Conservation (phyloP, 2,113 vertebrate species). For the Xerus inauris region DNA sequence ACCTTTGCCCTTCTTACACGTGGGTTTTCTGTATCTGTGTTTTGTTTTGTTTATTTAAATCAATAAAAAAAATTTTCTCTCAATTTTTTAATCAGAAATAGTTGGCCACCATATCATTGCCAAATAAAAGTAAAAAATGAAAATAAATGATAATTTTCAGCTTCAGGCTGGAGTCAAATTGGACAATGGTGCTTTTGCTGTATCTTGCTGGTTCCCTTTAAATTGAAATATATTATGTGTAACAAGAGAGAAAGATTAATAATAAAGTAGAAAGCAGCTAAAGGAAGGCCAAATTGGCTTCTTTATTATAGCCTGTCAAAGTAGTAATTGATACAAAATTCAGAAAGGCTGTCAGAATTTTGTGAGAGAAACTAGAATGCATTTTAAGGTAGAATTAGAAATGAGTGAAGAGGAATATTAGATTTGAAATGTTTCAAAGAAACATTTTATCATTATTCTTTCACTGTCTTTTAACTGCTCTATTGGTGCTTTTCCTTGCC, state of each 20-base stretch:
- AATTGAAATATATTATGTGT: conserved; percentile 21
- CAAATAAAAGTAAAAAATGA: conserved; percentile 49
- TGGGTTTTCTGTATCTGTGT: not conserved
- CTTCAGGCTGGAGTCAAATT: conserved; percentile 31
- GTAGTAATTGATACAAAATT: conserved; percentile 56
- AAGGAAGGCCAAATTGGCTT: conserved; percentile 34
- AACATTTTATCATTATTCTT: not conserved
- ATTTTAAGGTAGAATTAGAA: conserved; percentile 53
- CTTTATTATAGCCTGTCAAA: conserved; percentile 58
- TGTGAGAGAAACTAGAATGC: conserved; percentile 30
- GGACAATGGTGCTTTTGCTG: not conserved
- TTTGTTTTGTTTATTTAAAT: not conserved
- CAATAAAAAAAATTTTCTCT: not conserved
- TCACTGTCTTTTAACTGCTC: not conserved
- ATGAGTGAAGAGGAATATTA: conserved; percentile 3
- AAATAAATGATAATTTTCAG: conserved; percentile 48
- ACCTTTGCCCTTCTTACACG: not conserved
- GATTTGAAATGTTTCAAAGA: conserved; percentile 45
- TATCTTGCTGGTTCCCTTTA: conserved; percentile 25
- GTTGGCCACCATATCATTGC: not conserved
- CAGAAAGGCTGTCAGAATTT: conserved; percentile 42
- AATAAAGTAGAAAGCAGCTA: conserved; percentile 41
- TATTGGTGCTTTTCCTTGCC: not conserved
- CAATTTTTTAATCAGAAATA: not conserved
- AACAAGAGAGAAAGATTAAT: conserved; percentile 49